phyloP scores from a whole-genome alignment of 1,140 invertebrate genomes.

The Nasonia longicornis region DNA sequence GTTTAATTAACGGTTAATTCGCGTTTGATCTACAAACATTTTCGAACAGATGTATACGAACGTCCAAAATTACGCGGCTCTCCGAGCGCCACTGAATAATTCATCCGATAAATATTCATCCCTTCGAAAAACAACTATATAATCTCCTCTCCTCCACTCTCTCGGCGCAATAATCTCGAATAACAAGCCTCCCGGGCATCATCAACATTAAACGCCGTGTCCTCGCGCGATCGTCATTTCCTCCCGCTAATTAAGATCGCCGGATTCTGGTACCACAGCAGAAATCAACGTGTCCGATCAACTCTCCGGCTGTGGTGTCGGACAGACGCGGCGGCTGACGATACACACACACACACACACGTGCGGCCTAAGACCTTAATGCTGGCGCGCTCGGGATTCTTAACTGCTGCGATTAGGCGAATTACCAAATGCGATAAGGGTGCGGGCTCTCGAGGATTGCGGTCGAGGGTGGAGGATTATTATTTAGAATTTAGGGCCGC shows the following conservation, averaged over 20 bases:
- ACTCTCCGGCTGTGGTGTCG: not conserved
- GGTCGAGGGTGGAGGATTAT: conserved; percentile 30
- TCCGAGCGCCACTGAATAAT: too few relatives aligned
- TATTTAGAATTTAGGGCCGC: conserved; percentile 41
- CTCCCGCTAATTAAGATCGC: conserved; percentile 41
- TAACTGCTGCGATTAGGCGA: conserved; percentile 41
- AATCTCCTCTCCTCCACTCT: not conserved
- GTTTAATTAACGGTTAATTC: too few relatives aligned
- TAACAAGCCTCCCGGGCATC: not conserved
- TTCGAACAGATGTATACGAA: too few relatives aligned
- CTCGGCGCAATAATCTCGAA: not conserved
- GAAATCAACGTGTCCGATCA: conserved; percentile 31
- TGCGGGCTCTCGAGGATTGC: conserved; percentile 8
- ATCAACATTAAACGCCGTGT: conserved; percentile 20
- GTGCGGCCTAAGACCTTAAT: conserved; percentile 38
- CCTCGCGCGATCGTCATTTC: conserved; percentile 42
- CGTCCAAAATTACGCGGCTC: too few relatives aligned
- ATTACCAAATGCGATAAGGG: conserved; percentile 43
- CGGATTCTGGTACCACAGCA: not conserved
- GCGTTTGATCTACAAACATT: too few relatives aligned
- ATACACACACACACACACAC: not conserved
- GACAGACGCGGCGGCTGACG: not conserved
- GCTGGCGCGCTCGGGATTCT: conserved; percentile 25
- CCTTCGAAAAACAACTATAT: not conserved
- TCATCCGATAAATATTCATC: too few relatives aligned